phyloP scores from a whole-genome alignment of 1,140 invertebrate genomes.

The Goniozus legneri region DNA sequence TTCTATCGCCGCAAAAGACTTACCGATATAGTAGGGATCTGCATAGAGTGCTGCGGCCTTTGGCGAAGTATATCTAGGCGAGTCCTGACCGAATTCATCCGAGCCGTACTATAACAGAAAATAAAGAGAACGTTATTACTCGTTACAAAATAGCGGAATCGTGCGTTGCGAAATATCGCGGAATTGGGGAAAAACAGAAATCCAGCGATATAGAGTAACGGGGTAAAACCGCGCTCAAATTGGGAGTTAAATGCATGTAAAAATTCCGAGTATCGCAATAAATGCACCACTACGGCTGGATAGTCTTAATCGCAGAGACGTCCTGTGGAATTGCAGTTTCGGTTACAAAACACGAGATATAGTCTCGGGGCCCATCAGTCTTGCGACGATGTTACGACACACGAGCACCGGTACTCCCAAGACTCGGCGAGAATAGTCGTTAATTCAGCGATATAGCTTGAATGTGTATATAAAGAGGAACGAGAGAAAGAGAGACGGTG shows the following conservation, averaged over 20 bases:
- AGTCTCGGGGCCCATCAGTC: too few relatives aligned
- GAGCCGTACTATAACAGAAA: conserved; percentile 74
- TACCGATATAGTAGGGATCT: conserved; percentile 56
- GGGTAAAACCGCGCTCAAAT: too few relatives aligned
- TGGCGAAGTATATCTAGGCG: conserved; percentile 80
- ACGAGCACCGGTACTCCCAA: too few relatives aligned
- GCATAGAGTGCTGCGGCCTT: conserved; percentile 60
- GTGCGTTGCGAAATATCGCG: background rate
- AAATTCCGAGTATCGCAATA: too few relatives aligned
- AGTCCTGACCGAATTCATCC: conserved; percentile 85
- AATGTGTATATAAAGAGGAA: conserved; percentile 4
- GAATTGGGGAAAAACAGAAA: too few relatives aligned
- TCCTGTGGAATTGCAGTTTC: background rate
- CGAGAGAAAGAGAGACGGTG: background rate
- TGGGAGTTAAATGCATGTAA: too few relatives aligned
- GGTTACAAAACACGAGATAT: conserved; percentile 1
- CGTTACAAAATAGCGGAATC: background rate
- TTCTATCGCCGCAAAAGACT: too few relatives aligned
- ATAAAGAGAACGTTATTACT: conserved; percentile 23
- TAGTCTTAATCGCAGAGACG: too few relatives aligned
- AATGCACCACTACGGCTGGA: too few relatives aligned
- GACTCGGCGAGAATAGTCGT: conserved; percentile 8
- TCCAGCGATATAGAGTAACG: too few relatives aligned
- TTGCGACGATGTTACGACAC: too few relatives aligned
- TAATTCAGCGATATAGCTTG: conserved; percentile 15